A percentile compares a stretch with the other conserved stretches of the same genome.
phyloP scores from a whole-genome alignment of 2,113 vertebrate genomes.

The Dicentrarchus labrax region DNA sequence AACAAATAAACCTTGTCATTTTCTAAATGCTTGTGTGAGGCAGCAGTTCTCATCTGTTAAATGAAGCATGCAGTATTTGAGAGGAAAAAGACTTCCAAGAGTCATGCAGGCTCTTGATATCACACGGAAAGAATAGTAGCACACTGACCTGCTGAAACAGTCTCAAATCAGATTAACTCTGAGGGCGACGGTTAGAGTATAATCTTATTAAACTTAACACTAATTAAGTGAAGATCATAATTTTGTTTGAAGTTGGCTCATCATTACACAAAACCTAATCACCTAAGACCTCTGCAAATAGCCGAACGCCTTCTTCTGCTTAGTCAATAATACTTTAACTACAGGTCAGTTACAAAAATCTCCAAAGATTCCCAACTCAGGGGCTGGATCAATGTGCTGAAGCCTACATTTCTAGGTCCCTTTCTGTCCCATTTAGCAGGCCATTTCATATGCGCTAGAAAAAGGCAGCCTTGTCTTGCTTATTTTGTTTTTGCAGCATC shows the following conservation, averaged over 20 bases:
- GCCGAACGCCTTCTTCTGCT: not conserved
- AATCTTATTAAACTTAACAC: slow-evolving; percentile 24
- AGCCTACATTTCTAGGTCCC: not conserved
- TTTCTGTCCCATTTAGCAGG: not conserved
- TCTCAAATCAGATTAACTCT: slow-evolving; percentile 31
- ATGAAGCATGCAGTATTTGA: slow-evolving; percentile 9
- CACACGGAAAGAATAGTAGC: not conserved
- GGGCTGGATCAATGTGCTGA: not conserved
- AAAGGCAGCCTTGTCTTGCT: not conserved
- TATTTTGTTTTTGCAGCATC: too few species aligned
- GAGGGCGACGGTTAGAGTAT: not conserved
- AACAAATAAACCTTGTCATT: slow-evolving; percentile 7
- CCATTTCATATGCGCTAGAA: not conserved
- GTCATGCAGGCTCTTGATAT: not conserved
- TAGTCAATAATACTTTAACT: slow-evolving; percentile 4
- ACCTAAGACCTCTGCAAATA: slow-evolving; percentile 9
- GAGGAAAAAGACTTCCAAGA: not conserved
- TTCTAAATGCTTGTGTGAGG: slow-evolving; percentile 13
- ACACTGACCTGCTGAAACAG: slow-evolving; percentile 1
- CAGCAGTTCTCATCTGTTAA: not conserved
- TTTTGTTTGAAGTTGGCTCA: slow-evolving; percentile 21
- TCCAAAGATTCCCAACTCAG: not conserved
- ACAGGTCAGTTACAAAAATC: not conserved
- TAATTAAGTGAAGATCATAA: slow-evolving; percentile 17
- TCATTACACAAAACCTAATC: slow-evolving; percentile 11